Conservation (phyloP, 2,888 invertebrate species). For the Cataglyphis cursor region DNA sequence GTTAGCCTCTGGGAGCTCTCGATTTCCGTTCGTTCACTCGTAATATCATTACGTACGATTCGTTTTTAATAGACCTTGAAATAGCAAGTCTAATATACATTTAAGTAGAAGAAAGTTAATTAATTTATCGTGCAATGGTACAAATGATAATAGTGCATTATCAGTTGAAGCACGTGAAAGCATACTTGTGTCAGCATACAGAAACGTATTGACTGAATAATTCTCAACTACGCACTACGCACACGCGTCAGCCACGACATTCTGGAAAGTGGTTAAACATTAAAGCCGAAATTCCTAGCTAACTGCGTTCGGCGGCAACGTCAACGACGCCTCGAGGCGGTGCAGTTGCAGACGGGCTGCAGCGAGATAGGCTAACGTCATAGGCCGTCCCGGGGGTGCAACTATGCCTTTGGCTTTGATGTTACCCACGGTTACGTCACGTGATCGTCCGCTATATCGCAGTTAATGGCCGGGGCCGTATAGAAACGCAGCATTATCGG, state of each 20-base stretch:
- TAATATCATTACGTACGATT: not conserved
- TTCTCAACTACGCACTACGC: not conserved
- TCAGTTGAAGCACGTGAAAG: not conserved
- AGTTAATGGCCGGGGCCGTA: constrained; percentile 78
- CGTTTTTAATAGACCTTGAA: not conserved
- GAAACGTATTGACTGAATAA: constrained; percentile 30
- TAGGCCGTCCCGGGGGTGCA: constrained; percentile 83
- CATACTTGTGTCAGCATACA: no score
- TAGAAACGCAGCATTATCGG: constrained; percentile 73
- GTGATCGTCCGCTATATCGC: constrained; percentile 77
- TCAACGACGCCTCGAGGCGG: constrained; percentile 69
- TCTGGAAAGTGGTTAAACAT: constrained; percentile 49
- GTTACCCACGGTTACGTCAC: constrained; percentile 79
- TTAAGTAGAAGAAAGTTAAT: not conserved
- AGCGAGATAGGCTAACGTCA: constrained; percentile 72
- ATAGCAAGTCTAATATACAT: not conserved
- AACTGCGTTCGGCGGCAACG: constrained; percentile 19
- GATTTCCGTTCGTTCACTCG: constrained; percentile 18
- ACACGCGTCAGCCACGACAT: constrained; percentile 10
- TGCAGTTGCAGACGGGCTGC: constrained; percentile 54
- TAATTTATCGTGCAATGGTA: no score
- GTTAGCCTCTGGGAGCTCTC: not conserved
- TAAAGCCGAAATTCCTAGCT: constrained; percentile 52
- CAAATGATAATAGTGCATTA: not conserved
- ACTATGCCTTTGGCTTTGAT: constrained; percentile 87